Conservation (phyloP, 2,797 vertebrate genomes). For the Channallabes apus region DNA sequence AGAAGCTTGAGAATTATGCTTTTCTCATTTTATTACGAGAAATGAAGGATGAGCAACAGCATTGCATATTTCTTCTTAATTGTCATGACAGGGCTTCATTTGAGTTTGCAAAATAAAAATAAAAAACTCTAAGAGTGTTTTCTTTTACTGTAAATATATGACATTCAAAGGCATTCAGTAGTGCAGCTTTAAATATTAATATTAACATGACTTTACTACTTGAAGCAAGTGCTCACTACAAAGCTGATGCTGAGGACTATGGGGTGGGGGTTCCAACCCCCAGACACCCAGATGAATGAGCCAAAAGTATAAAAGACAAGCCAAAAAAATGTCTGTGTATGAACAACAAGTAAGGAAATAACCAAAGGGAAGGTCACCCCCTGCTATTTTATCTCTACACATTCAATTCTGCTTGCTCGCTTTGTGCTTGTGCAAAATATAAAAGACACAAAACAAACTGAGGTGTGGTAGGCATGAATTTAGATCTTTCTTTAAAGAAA, state of each 20-base stretch:
- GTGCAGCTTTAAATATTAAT: neutral
- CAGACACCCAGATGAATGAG: neutral
- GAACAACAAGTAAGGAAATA: slow-evolving; percentile 20
- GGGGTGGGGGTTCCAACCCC: neutral
- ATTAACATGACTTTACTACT: neutral
- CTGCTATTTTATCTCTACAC: slow-evolving; percentile 20
- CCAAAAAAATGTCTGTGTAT: neutral
- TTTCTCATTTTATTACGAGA: slow-evolving; percentile 31
- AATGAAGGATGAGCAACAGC: neutral
- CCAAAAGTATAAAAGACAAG: neutral
- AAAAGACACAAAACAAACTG: slow-evolving; percentile 27
- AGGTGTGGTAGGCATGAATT: neutral
- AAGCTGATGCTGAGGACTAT: slow-evolving; percentile 32
- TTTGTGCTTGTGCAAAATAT: neutral
- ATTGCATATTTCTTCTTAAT: neutral
- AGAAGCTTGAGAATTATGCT: slow-evolving; percentile 5
- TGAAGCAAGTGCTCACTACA: slow-evolving; percentile 31
- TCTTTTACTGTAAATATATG: slow-evolving; percentile 7
- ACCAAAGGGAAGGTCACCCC: slow-evolving; percentile 3
- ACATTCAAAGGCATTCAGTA: neutral
- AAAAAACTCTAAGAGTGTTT: slow-evolving; percentile 18
- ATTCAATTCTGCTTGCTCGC: slow-evolving; percentile 5
- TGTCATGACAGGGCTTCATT: neutral
- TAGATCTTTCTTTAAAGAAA: neutral
- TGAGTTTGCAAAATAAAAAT: slow-evolving; percentile 13